Evolutionary conservation across 1,140 invertebrate genomes (phyloP).

Genomic region (Drosophila oshimai): DNA sequence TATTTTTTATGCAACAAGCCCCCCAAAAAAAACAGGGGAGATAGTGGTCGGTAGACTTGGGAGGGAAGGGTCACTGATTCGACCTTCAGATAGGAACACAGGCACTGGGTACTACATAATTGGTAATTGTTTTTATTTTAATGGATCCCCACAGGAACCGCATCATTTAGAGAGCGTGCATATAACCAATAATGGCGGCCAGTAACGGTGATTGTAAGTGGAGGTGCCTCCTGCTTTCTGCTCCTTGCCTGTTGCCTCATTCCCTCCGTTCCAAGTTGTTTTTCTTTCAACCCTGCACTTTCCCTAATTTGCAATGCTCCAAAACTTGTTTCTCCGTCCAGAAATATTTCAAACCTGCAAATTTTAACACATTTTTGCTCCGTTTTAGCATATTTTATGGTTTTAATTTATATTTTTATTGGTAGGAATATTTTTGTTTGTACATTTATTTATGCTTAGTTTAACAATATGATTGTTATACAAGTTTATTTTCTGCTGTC

Average conservation of each 20-base stretch:
- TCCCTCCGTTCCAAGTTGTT: background rate
- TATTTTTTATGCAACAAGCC: slow-evolving; percentile 41
- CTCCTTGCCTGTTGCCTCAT: slow-evolving; percentile 3
- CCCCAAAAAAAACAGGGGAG: background rate
- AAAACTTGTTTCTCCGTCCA: background rate
- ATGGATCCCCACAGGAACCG: slow-evolving; percentile 67
- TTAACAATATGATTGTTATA: too few relatives aligned
- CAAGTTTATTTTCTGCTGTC: too few relatives aligned
- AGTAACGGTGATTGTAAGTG: slow-evolving; percentile 73
- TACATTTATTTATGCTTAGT: background rate
- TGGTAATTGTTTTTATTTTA: slow-evolving; percentile 48
- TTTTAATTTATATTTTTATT: too few relatives aligned
- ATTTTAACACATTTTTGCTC: background rate
- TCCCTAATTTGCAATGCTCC: background rate
- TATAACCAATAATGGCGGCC: slow-evolving; percentile 60
- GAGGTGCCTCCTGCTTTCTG: slow-evolving; percentile 15
- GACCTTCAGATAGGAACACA: slow-evolving; percentile 49
- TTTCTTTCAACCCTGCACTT: background rate
- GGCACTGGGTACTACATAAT: slow-evolving; percentile 3
- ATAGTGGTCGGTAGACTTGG: background rate
- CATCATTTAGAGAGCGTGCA: slow-evolving; percentile 42
- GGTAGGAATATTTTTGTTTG: background rate
- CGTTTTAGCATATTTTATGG: too few relatives aligned
- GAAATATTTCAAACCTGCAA: background rate
- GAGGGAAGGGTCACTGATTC: background rate